Percentiles rank a stretch among this genome's conserved stretches.
phyloP scores from a whole-genome alignment of 1,140 invertebrate species.

The Manduca sexta region DNA sequence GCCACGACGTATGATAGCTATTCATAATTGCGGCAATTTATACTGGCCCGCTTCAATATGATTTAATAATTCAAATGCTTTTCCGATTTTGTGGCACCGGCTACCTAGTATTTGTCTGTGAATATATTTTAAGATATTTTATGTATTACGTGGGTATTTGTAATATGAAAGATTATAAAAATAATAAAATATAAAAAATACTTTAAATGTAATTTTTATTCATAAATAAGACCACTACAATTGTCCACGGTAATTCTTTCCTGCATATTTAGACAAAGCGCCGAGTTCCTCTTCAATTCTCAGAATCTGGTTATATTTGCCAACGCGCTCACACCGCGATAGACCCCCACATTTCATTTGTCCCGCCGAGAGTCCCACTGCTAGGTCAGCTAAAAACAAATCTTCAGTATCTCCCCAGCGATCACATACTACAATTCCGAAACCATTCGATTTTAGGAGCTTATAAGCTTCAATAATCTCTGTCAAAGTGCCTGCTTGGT shows the following conservation, averaged over 20 bases:
- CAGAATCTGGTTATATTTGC: slow-evolving; percentile 98
- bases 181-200: too few species aligned
- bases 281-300: slow-evolving; percentile 98
- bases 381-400: slow-evolving; percentile 96
- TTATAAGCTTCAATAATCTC: slow-evolving; percentile 95
- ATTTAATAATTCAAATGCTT: too few species aligned
- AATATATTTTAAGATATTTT: too few species aligned
- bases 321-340: slow-evolving; percentile 95
- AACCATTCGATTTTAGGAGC: slow-evolving; percentile 90
- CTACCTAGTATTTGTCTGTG: too few species aligned
- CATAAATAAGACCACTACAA: slow-evolving; percentile 7
- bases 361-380: slow-evolving; percentile 96
- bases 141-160: too few species aligned
- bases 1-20: not conserved
- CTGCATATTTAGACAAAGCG: slow-evolving; percentile 90
- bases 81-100: too few species aligned
- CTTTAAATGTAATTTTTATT: too few species aligned
- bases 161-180: too few species aligned
- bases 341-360: slow-evolving; percentile 99
- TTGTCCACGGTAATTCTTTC: slow-evolving; percentile 88
- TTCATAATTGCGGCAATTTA: slow-evolving; percentile 10
- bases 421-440: slow-evolving; percentile 97
- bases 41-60: not conserved
- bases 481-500: slow-evolving; percentile 96
- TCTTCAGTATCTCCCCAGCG: slow-evolving; percentile 96